phyloP scores from a whole-genome alignment of 2,888 invertebrate genomes.

The Listrodromus nycthemerus region DNA sequence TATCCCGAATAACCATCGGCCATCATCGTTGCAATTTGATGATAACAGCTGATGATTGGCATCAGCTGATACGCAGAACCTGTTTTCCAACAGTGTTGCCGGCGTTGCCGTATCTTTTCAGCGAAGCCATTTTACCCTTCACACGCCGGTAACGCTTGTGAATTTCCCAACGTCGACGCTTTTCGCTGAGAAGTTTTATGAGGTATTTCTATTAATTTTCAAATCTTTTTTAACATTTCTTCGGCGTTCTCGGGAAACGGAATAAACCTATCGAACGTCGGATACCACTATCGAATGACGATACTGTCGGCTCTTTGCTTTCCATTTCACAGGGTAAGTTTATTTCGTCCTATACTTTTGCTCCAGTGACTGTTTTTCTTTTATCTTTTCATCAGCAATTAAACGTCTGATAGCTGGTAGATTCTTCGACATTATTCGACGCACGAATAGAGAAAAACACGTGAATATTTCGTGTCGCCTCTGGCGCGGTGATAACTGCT shows the following conservation, averaged over 20 bases:
- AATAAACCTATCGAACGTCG: not conserved
- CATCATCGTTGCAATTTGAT: not conserved
- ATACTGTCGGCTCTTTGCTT: not conserved
- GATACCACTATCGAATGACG: not conserved
- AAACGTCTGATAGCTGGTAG: not conserved
- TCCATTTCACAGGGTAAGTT: not conserved
- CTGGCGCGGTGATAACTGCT: not conserved
- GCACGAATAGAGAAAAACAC: not conserved
- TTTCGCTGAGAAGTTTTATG: not conserved
- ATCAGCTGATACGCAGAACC: slow-evolving; percentile 12
- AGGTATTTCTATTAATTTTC: not conserved
- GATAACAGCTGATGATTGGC: slow-evolving; percentile 13
- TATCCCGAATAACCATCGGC: not conserved
- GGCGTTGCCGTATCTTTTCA: not conserved
- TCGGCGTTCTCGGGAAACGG: not conserved
- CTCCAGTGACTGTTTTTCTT: not conserved
- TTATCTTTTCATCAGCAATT: not conserved
- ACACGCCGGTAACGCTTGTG: not conserved
- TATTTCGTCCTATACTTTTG: not conserved
- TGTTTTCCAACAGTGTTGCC: slow-evolving; percentile 9
- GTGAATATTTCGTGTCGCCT: not conserved
- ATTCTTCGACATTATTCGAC: not conserved
- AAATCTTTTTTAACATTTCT: not conserved
- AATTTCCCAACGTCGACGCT: not conserved
- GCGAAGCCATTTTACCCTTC: not conserved